phyloP scores from a whole-genome alignment of 2,113 vertebrate genomes.

The Neomonachus schauinslandi region DNA sequence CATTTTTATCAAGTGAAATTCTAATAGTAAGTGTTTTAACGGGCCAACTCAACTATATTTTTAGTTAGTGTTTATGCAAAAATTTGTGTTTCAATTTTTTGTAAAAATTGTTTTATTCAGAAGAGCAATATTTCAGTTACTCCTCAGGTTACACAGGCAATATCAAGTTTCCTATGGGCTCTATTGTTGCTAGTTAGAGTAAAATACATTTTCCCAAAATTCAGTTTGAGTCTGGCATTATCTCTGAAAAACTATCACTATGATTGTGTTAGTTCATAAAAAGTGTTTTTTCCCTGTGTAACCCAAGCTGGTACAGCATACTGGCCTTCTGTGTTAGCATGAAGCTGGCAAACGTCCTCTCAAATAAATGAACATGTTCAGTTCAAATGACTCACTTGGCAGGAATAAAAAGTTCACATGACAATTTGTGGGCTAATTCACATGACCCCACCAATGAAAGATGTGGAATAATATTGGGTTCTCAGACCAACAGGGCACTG shows the following conservation, averaged over 20 bases:
- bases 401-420: neutral
- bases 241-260: neutral
- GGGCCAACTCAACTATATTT: neutral
- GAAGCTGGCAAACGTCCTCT: neutral
- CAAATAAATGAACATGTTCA: neutral
- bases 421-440: neutral
- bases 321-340: neutral
- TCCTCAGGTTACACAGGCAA: neutral
- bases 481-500: neutral
- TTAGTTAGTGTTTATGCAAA: neutral
- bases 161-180: neutral
- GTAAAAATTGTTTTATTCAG: neutral
- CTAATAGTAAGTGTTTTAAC: neutral
- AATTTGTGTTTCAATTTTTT: neutral
- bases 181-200: neutral
- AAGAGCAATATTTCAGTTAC: neutral
- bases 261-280: neutral
- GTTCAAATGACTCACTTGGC: slow-evolving; percentile 35
- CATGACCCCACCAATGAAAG: neutral
- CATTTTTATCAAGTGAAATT: slow-evolving; percentile 35
- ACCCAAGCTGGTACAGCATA: neutral
- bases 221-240: neutral
- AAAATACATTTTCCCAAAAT: neutral
- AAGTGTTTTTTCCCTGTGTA: neutral
- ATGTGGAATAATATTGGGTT: neutral